Conservation (phyloP, 1,140 invertebrate genomes). For the Penaeus chinensis region DNA sequence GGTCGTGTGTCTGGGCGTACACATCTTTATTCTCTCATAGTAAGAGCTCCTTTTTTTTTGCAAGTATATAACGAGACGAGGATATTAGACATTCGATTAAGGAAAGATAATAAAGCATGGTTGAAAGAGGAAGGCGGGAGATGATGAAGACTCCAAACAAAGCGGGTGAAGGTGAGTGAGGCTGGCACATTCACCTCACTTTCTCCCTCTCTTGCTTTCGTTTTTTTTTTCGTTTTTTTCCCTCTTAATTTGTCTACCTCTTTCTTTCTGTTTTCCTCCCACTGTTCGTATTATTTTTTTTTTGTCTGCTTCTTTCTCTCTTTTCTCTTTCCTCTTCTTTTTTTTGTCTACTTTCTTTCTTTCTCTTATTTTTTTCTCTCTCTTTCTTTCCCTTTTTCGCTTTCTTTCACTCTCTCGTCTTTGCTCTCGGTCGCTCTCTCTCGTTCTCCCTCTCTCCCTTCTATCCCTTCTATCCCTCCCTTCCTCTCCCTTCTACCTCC, state of each 20-base stretch:
- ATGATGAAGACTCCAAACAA: too few species aligned
- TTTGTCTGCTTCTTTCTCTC: background rate
- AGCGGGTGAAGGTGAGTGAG: background rate
- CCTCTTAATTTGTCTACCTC: background rate
- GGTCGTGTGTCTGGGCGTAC: background rate
- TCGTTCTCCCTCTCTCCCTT: background rate
- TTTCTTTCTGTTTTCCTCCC: constrained; percentile 6
- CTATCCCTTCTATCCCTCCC: background rate
- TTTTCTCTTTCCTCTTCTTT: background rate
- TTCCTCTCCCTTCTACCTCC: background rate
- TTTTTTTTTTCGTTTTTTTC: background rate
- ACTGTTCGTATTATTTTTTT: background rate
- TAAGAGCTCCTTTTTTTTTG: background rate
- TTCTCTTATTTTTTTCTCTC: background rate
- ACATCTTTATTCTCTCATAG: background rate
- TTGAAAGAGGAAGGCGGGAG: background rate
- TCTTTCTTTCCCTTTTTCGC: background rate
- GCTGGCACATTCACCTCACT: background rate
- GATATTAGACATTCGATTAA: background rate
- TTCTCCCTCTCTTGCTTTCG: background rate
- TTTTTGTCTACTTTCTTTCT: background rate
- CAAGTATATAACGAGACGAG: too few species aligned
- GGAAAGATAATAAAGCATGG: background rate
- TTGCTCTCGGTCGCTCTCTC: background rate
- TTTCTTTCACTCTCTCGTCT: background rate